Conservation (phyloP, 2,888 invertebrate species). For the Malthinus flaveolus region DNA sequence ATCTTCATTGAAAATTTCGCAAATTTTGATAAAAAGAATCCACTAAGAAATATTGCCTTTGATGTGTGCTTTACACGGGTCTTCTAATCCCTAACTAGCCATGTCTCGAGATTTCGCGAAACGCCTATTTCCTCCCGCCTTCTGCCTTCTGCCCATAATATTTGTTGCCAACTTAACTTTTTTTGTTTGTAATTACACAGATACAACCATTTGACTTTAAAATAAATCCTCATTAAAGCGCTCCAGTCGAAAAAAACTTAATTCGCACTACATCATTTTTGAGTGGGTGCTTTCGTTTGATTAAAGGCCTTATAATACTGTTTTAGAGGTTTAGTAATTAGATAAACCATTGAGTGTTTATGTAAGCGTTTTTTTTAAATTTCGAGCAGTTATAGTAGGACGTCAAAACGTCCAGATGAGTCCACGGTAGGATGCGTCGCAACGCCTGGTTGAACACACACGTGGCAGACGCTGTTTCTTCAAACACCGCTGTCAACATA, state of each 20-base stretch:
- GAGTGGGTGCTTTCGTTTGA: too few relatives aligned
- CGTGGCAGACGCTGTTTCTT: conserved; percentile 31
- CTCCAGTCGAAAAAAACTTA: too few relatives aligned
- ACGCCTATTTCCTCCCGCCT: conserved; percentile 26
- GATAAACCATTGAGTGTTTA: neutral
- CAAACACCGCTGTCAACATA: conserved; percentile 39
- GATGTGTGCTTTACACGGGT: conserved; percentile 27
- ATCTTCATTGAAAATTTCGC: too few relatives aligned
- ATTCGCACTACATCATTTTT: too few relatives aligned
- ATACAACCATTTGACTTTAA: neutral
- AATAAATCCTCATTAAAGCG: too few relatives aligned
- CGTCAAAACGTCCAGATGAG: conserved; percentile 26
- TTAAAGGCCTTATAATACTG: too few relatives aligned
- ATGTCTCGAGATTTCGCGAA: conserved; percentile 29
- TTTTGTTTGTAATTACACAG: conserved; percentile 1
- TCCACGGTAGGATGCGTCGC: conserved; percentile 29
- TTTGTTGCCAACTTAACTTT: conserved; percentile 17
- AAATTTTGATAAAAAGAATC: neutral
- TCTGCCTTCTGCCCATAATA: conserved; percentile 18
- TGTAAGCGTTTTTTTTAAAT: neutral
- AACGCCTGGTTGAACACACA: conserved; percentile 34
- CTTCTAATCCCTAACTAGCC: conserved; percentile 33
- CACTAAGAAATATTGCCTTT: neutral
- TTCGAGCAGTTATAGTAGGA: neutral
- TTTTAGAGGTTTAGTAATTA: neutral